Evolutionary conservation across 2,797 vertebrate species (phyloP).

Genomic region (Sebastes trivittatus): DNA sequence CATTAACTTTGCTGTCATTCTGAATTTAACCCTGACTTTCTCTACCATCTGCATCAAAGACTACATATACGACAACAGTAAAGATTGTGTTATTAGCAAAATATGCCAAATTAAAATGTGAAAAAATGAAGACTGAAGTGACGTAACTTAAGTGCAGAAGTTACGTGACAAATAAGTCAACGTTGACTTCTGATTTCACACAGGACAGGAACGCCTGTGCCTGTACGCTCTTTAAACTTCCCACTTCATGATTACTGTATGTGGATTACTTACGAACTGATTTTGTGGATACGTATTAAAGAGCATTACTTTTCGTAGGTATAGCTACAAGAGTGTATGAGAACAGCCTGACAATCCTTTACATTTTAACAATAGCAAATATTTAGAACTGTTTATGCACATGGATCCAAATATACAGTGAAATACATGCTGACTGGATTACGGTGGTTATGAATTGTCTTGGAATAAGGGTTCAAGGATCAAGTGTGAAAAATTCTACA

Average conservation of each 20-base stretch:
- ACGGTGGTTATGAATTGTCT: neutral
- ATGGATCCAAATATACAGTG: neutral
- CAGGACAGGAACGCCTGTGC: too few species aligned
- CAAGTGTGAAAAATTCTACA: neutral
- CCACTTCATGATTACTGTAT: too few species aligned
- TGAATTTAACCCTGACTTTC: neutral
- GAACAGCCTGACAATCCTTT: neutral
- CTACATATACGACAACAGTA: neutral
- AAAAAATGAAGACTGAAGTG: too few species aligned
- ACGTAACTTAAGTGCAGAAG: too few species aligned
- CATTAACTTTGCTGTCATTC: neutral
- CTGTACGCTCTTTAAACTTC: too few species aligned
- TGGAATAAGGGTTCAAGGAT: neutral
- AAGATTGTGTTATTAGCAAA: neutral
- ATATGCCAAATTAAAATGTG: neutral
- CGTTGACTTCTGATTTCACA: too few species aligned
- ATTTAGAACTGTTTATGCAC: too few species aligned
- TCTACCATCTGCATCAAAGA: neutral
- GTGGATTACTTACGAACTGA: too few species aligned
- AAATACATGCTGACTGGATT: neutral
- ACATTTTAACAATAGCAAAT: neutral
- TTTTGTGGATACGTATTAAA: too few species aligned
- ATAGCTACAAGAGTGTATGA: neutral
- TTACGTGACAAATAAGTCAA: too few species aligned
- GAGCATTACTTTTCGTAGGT: too few species aligned